Evolutionary conservation across 2,113 vertebrate genomes (phyloP).

Genomic region (Zosterops pallidus): DNA sequence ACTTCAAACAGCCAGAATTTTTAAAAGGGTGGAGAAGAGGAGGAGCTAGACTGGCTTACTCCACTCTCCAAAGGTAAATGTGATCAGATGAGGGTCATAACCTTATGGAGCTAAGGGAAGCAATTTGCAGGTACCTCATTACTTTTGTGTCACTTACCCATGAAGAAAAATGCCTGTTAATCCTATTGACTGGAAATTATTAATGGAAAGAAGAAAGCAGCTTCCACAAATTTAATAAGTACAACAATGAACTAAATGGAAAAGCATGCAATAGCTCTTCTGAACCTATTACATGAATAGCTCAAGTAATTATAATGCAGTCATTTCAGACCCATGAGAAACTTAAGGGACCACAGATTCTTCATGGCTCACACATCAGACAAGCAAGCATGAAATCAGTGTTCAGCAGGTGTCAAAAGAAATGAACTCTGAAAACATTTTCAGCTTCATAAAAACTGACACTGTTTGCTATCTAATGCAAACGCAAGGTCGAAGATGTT

Average conservation of each 20-base stretch:
- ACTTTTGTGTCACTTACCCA: not conserved
- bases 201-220: not conserved
- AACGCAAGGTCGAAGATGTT: not conserved
- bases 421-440: constrained; percentile 15
- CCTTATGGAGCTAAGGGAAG: not conserved
- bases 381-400: constrained; percentile 28
- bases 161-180: constrained; percentile 30
- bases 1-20: not conserved
- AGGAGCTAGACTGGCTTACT: not conserved
- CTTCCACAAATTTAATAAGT: constrained; percentile 10
- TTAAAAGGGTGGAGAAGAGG: not conserved
- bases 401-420: constrained; percentile 24
- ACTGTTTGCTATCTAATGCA: not conserved
- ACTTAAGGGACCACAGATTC: constrained; percentile 3
- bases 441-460: not conserved
- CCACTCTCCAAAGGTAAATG: not conserved
- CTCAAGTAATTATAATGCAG: constrained; percentile 27
- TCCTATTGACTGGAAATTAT: constrained; percentile 47
- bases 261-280: constrained; percentile 2
- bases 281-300: constrained; percentile 18
- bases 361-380: constrained; percentile 24
- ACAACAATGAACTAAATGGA: constrained; percentile 15
- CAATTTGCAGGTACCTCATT: constrained; percentile 4
- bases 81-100: not conserved
- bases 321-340: not conserved